A percentile compares a stretch with the other conserved stretches of the same genome.
phyloP scores from a whole-genome alignment of 2,797 vertebrate genomes.

The Hyperoplus immaculatus region DNA sequence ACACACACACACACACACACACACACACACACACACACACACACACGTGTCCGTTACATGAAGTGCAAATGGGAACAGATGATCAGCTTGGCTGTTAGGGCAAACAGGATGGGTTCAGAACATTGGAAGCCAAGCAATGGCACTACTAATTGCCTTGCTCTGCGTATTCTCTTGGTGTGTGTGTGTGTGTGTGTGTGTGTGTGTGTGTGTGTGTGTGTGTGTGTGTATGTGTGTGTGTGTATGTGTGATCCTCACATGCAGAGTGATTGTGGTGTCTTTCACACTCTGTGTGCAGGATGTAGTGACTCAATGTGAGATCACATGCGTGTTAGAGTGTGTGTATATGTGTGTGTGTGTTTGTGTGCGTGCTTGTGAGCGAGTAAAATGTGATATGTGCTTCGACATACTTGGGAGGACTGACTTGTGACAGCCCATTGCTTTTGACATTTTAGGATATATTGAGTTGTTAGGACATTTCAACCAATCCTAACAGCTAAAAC shows the following conservation, averaged over 20 bases:
- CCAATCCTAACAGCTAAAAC: slow-evolving; percentile 30
- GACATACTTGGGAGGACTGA: slow-evolving; percentile 27
- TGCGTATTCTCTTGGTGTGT: slow-evolving; percentile 38
- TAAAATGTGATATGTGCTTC: slow-evolving; percentile 24
- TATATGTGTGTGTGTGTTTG: slow-evolving; percentile 25
- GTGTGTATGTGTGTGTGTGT: slow-evolving; percentile 12
- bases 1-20: not conserved
- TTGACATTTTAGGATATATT: slow-evolving; percentile 53
- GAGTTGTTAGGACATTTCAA: slow-evolving; percentile 31
- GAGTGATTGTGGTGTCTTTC: slow-evolving; percentile 65
- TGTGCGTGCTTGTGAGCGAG: slow-evolving; percentile 16
- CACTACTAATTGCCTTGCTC: slow-evolving; percentile 73
- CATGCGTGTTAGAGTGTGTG: slow-evolving; percentile 15
- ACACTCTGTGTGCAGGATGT: slow-evolving; percentile 61
- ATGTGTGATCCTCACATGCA: slow-evolving; percentile 37
- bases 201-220: slow-evolving; percentile 13
- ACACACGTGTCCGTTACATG: slow-evolving; percentile 34
- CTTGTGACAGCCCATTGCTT: slow-evolving; percentile 42
- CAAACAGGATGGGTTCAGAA: slow-evolving; percentile 67
- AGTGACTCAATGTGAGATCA: slow-evolving; percentile 62
- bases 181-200: slow-evolving; percentile 19
- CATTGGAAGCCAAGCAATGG: slow-evolving; percentile 64
- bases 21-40: slow-evolving; percentile 10
- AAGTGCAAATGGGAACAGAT: slow-evolving; percentile 68
- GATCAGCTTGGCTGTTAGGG: slow-evolving; percentile 67